These are phyloP conservation scores for Clarias platycephalus DNA, from an alignment of 2,797 vertebrate species.

Conservation along the genomic window DNA sequence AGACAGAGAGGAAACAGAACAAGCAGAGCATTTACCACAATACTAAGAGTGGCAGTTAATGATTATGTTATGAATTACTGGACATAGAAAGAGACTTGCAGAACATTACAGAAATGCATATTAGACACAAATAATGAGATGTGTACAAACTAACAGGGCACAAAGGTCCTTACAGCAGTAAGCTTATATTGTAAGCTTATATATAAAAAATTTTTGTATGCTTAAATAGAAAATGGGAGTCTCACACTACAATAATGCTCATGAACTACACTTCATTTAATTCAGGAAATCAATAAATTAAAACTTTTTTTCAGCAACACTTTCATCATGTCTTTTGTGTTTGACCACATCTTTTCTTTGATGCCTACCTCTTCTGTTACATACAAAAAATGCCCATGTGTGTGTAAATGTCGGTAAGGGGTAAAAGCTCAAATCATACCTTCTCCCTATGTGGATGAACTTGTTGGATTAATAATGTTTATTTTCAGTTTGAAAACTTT, in stretches of 20 bases:
- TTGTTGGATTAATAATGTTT: background rate
- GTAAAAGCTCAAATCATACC: background rate
- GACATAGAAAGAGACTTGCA: background rate
- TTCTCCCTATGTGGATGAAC: background rate
- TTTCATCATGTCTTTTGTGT: background rate
- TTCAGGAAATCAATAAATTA: background rate
- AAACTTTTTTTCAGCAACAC: background rate
- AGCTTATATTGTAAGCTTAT: background rate
- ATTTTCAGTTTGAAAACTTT: background rate
- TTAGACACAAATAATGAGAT: background rate
- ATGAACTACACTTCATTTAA: background rate
- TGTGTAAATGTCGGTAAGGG: background rate
- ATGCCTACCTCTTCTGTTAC: background rate
- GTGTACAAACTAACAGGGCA: background rate
- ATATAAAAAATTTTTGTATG: background rate
- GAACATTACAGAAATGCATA: background rate
- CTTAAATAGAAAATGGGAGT: background rate
- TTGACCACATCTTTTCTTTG: background rate
- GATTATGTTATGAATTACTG: background rate
- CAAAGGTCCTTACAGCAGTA: background rate
- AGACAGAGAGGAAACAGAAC: conserved; percentile 25
- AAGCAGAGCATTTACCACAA: background rate
- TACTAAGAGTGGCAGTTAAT: background rate
- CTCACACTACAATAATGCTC: background rate
- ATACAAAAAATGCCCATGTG: background rate